These are phyloP conservation scores for Lasioglossum calceatum DNA, from an alignment of 2,888 invertebrate genomes.

Conservation along the genomic window DNA sequence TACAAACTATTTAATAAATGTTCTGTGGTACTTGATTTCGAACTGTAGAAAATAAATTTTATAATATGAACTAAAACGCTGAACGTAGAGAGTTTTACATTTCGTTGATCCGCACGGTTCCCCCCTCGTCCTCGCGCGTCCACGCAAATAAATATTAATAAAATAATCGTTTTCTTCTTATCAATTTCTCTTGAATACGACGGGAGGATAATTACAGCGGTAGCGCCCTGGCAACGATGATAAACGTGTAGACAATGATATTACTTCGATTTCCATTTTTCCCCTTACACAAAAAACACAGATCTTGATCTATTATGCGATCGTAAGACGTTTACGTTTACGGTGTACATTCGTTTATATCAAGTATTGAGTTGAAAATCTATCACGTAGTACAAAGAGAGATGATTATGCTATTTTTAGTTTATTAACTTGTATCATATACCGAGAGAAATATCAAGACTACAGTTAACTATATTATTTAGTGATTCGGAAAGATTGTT, in stretches of 20 bases:
- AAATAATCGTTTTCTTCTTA: constrained; percentile 24
- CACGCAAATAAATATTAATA: constrained; percentile 33
- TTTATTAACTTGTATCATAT: constrained; percentile 79
- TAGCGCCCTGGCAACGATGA: constrained; percentile 68
- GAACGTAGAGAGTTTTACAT: background rate
- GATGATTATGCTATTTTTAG: constrained; percentile 81
- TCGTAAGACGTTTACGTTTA: constrained; percentile 73
- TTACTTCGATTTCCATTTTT: constrained; percentile 60
- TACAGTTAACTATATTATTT: constrained; percentile 78
- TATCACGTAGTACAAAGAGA: constrained; percentile 82
- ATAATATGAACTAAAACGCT: background rate
- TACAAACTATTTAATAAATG: background rate
- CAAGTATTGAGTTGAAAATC: constrained; percentile 80
- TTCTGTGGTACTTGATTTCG: background rate
- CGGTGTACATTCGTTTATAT: constrained; percentile 77
- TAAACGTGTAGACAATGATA: constrained; percentile 64
- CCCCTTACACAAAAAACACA: constrained; percentile 79
- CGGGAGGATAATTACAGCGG: constrained; percentile 59
- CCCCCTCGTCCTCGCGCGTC: constrained; percentile 29
- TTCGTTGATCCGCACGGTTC: constrained; percentile 1
- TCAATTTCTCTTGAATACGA: constrained; percentile 23
- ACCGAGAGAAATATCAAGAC: constrained; percentile 80
- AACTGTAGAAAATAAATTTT: background rate
- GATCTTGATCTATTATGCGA: constrained; percentile 82
- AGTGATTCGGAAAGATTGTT: constrained; percentile 74